Evolutionary conservation across 2,113 vertebrate genomes (phyloP).

Genomic region (Mesoclemmys tuberculata): DNA sequence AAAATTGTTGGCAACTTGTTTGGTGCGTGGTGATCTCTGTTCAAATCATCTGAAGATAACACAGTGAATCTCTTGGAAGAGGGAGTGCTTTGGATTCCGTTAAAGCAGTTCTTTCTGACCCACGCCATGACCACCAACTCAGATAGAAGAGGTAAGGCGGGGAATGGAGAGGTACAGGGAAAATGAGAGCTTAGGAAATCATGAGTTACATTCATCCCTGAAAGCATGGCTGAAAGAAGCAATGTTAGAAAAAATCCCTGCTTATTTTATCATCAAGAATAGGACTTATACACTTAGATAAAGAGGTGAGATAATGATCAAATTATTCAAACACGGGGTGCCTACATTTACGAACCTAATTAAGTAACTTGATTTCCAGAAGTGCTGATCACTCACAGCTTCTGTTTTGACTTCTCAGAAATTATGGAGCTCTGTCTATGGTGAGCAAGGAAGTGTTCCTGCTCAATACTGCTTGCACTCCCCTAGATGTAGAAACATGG

Average conservation of each 20-base stretch:
- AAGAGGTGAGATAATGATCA: background rate
- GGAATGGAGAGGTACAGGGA: background rate
- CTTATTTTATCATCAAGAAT: background rate
- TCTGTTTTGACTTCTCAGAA: background rate
- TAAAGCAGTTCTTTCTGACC: background rate
- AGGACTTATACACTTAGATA: accelerated
- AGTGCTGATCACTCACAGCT: background rate
- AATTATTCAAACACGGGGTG: background rate
- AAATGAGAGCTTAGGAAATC: background rate
- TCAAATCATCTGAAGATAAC: background rate
- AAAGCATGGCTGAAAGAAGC: background rate
- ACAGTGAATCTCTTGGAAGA: background rate
- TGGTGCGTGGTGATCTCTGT: accelerated
- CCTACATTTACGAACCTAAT: background rate
- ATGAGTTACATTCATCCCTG: background rate
- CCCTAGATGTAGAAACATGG: too few species aligned
- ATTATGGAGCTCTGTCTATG: background rate
- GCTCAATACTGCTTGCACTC: too few species aligned
- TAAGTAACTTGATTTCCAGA: background rate
- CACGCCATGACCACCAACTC: too few species aligned
- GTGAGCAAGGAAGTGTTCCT: too few species aligned
- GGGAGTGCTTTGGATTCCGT: background rate
- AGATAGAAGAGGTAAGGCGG: background rate
- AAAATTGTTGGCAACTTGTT: background rate
- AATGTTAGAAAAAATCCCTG: background rate